These are phyloP conservation scores for Petrolisthes manimaculis DNA, from an alignment of 2,888 invertebrate species.

Conservation along the genomic window DNA sequence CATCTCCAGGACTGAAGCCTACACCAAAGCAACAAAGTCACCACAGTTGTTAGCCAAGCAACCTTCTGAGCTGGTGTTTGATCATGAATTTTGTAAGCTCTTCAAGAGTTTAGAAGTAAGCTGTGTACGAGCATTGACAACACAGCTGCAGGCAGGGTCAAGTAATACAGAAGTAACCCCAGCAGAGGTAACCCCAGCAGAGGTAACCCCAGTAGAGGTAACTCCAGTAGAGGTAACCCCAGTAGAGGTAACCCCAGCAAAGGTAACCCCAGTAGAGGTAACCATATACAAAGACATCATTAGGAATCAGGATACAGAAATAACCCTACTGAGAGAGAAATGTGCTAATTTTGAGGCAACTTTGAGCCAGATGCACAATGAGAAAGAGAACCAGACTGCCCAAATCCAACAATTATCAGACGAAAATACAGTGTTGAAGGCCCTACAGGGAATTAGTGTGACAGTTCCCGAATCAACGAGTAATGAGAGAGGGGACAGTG, in stretches of 20 bases:
- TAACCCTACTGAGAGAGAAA: slow-evolving; percentile 67
- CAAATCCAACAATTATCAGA: slow-evolving; percentile 50
- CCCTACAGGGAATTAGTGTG: slow-evolving; percentile 49
- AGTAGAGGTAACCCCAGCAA: too few species aligned
- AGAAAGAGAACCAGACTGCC: slow-evolving; percentile 91
- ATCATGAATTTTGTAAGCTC: slow-evolving; percentile 93
- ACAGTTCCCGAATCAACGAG: not conserved
- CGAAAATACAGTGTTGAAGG: slow-evolving; percentile 52
- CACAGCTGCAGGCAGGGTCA: slow-evolving; percentile 40
- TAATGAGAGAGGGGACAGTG: not conserved
- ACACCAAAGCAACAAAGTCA: slow-evolving; percentile 91
- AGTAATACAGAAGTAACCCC: too few species aligned
- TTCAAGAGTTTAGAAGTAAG: slow-evolving; percentile 77
- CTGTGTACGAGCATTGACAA: slow-evolving; percentile 42
- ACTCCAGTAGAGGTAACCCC: too few species aligned
- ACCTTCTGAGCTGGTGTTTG: slow-evolving; percentile 85
- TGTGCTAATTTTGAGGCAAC: slow-evolving; percentile 67
- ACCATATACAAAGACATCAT: slow-evolving; percentile 60
- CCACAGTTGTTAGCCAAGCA: slow-evolving; percentile 87
- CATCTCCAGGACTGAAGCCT: slow-evolving; percentile 89
- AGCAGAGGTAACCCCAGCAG: too few species aligned
- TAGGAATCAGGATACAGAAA: slow-evolving; percentile 54
- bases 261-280: slow-evolving; percentile 65
- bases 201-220: slow-evolving; percentile 65
- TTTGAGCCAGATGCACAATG: slow-evolving; percentile 76